Conservation (phyloP, 2,888 invertebrate genomes). For the Scrobipalpa atriplicella region DNA sequence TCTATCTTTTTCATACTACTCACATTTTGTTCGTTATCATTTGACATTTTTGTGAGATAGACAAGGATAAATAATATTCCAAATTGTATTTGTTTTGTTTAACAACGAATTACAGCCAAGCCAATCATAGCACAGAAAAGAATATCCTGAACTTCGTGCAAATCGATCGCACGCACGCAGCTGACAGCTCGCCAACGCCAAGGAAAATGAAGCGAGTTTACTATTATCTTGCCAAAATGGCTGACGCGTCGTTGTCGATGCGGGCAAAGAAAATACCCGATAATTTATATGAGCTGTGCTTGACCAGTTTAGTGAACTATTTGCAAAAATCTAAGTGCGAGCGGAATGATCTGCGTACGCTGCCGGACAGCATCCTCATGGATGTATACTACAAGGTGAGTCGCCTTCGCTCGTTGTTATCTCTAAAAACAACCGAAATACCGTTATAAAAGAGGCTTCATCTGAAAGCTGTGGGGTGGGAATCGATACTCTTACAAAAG, state of each 20-base stretch:
- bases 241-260: slow-evolving; percentile 74
- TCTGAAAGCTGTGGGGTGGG: slow-evolving; percentile 33
- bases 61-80: not conserved
- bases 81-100: not conserved
- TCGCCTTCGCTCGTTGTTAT: slow-evolving; percentile 48
- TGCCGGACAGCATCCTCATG: slow-evolving; percentile 90
- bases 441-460: slow-evolving; percentile 58
- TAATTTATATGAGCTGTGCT: slow-evolving; percentile 85
- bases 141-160: slow-evolving; percentile 62
- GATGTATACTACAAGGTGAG: slow-evolving; percentile 91
- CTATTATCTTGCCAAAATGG: slow-evolving; percentile 80
- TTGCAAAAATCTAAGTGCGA: slow-evolving; percentile 83
- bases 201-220: slow-evolving; percentile 66
- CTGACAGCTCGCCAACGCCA: slow-evolving; percentile 34
- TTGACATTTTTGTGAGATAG: slow-evolving; percentile 37
- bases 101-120: slow-evolving; percentile 12
- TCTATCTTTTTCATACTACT: slow-evolving; percentile 50
- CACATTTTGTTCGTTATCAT: slow-evolving; percentile 50
- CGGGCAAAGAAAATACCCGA: slow-evolving; percentile 76
- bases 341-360: slow-evolving; percentile 84
- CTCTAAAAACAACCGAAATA: slow-evolving; percentile 56
- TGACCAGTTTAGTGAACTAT: slow-evolving; percentile 84
- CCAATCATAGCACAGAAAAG: slow-evolving; percentile 48
- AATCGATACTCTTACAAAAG: slow-evolving; percentile 23
- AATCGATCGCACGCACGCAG: slow-evolving; percentile 46